Percentiles rank a stretch among this genome's conserved stretches.
phyloP scores from a whole-genome alignment of 2,113 vertebrate species.

The Gallinago paraguaiae region DNA sequence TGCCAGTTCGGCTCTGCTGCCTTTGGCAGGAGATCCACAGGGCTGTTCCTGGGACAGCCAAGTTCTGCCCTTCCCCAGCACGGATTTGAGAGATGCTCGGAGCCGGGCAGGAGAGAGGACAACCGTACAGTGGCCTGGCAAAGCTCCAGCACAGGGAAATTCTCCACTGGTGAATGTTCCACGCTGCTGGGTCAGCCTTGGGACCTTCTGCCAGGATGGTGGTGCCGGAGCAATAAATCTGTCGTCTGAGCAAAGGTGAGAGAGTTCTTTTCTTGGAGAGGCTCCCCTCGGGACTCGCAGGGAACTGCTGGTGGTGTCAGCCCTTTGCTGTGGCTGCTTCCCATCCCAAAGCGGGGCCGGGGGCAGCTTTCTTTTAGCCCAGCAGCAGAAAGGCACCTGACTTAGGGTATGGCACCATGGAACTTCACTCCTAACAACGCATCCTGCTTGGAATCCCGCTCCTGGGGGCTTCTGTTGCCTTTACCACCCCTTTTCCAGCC shows the following conservation, averaged over 20 bases:
- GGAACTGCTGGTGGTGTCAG: conserved; percentile 10
- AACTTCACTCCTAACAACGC: neutral
- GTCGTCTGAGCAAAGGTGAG: neutral
- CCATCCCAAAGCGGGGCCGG: neutral
- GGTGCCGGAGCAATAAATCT: neutral
- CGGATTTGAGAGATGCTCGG: neutral
- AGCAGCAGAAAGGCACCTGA: conserved; percentile 12
- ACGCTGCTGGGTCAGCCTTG: neutral
- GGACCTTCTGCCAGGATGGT: neutral
- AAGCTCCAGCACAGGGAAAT: neutral
- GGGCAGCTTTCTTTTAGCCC: neutral
- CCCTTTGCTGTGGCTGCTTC: neutral
- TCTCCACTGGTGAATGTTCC: neutral
- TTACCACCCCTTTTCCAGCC: neutral
- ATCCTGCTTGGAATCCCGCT: neutral
- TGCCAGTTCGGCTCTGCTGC: neutral
- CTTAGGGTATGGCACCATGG: neutral
- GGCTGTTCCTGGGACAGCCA: neutral
- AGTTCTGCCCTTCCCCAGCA: neutral
- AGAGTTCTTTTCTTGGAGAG: neutral
- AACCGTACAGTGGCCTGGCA: neutral
- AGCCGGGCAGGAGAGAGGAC: neutral
- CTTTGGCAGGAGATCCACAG: neutral
- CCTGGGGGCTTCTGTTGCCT: neutral
- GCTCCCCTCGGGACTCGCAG: neutral